Conservation (phyloP, 2,888 invertebrate species). For the Mycalesis mineus region DNA sequence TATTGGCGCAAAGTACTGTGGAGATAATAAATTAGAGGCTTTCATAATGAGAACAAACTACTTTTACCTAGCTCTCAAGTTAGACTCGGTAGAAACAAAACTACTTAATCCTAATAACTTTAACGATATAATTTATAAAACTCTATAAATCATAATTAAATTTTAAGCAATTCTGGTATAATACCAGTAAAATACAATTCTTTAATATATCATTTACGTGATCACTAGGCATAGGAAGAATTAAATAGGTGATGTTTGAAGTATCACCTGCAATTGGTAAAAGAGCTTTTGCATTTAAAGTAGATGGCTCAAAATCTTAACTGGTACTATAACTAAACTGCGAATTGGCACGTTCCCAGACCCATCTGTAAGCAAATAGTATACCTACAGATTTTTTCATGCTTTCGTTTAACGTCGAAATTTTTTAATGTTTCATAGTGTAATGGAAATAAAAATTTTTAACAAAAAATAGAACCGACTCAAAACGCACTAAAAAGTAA, state of each 20-base stretch:
- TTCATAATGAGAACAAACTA: neutral
- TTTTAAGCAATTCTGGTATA: no score
- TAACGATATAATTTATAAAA: no score
- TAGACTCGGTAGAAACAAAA: neutral
- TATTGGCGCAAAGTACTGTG: neutral
- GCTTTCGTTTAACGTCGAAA: neutral
- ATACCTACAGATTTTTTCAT: neutral
- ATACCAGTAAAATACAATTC: no score
- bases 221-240: no score
- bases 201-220: no score
- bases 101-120: neutral
- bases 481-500: no score
- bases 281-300: neutral
- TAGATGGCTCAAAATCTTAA: conserved; percentile 1
- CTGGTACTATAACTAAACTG: neutral
- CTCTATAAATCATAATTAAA: no score
- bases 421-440: no score
- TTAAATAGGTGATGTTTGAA: neutral
- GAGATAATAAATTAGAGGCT: neutral
- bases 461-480: no score
- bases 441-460: no score
- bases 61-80: neutral
- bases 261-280: neutral
- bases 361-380: neutral
- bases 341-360: conserved; percentile 2